A percentile compares a stretch with the other conserved stretches of the same genome.
phyloP scores from a whole-genome alignment of 2,113 vertebrate genomes.

The Leucopsar rothschildi region DNA sequence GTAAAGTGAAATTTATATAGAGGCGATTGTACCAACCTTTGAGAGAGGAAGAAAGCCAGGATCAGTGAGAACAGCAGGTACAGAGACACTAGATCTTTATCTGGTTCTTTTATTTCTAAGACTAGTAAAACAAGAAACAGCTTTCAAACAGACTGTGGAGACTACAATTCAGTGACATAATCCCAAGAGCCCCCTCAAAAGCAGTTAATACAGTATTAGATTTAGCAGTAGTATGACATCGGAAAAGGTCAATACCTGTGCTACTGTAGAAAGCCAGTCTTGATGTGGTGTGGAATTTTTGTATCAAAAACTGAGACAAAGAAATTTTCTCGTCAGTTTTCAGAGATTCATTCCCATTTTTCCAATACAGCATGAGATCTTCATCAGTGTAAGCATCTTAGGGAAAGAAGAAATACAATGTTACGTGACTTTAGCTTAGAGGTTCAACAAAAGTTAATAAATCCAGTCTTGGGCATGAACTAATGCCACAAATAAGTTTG shows the following conservation, averaged over 20 bases:
- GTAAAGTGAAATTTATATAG: conserved; percentile 91
- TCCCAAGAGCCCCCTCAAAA: background rate
- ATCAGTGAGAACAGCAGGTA: background rate
- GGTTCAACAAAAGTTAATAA: background rate
- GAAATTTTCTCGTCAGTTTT: conserved; percentile 93
- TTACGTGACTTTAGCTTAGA: background rate
- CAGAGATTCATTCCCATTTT: conserved; percentile 91
- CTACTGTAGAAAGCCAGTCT: conserved; percentile 96
- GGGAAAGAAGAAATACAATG: background rate
- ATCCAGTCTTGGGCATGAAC: background rate
- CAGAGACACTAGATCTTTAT: background rate
- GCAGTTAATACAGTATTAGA: background rate
- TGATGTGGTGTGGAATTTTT: conserved; percentile 93
- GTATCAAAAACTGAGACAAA: conserved; percentile 94
- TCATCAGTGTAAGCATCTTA: conserved; percentile 96
- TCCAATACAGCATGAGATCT: conserved; percentile 97
- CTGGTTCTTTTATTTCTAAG: background rate
- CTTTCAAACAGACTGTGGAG: background rate
- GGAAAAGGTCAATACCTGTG: conserved; percentile 77
- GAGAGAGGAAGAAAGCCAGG: background rate
- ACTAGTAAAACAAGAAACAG: background rate
- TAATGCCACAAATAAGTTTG: background rate
- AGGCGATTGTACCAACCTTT: conserved; percentile 94
- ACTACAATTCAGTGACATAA: background rate
- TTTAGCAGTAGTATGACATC: background rate